Conservation (phyloP, 2,888 invertebrate genomes). For the Minunthozetes semirufus region DNA sequence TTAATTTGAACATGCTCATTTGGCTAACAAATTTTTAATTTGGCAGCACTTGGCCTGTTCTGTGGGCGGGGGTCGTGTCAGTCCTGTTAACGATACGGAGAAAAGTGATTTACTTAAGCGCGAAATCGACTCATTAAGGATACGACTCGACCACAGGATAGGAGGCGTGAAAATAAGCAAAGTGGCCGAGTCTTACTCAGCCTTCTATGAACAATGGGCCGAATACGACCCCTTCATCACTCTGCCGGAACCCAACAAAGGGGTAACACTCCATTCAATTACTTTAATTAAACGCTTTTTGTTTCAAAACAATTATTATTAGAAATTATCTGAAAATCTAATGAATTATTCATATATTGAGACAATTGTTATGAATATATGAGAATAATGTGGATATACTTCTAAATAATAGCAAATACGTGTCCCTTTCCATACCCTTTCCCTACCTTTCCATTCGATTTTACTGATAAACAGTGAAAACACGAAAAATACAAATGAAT, state of each 20-base stretch:
- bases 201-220: slow-evolving; percentile 88
- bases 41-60: slow-evolving; percentile 50
- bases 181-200: slow-evolving; percentile 81
- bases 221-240: slow-evolving; percentile 95
- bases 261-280: too few relatives aligned
- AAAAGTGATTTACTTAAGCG: slow-evolving; percentile 34
- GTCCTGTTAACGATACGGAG: slow-evolving; percentile 48
- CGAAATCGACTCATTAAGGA: slow-evolving; percentile 62
- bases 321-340: neutral
- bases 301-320: neutral
- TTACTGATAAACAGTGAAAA: neutral
- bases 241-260: slow-evolving; percentile 62
- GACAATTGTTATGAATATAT: neutral
- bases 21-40: too few relatives aligned
- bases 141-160: slow-evolving; percentile 63
- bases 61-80: slow-evolving; percentile 55
- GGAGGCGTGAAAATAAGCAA: slow-evolving; percentile 48
- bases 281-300: neutral
- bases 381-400: too few relatives aligned
- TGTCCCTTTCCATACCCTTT: too few relatives aligned
- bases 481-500: neutral
- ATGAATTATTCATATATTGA: neutral
- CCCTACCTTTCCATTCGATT: neutral
- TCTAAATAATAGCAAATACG: too few relatives aligned
- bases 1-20: too few relatives aligned